These are phyloP conservation scores for Typhlichthys eigenmanni DNA, from an alignment of 2,797 vertebrate species.

Conservation along the genomic window DNA sequence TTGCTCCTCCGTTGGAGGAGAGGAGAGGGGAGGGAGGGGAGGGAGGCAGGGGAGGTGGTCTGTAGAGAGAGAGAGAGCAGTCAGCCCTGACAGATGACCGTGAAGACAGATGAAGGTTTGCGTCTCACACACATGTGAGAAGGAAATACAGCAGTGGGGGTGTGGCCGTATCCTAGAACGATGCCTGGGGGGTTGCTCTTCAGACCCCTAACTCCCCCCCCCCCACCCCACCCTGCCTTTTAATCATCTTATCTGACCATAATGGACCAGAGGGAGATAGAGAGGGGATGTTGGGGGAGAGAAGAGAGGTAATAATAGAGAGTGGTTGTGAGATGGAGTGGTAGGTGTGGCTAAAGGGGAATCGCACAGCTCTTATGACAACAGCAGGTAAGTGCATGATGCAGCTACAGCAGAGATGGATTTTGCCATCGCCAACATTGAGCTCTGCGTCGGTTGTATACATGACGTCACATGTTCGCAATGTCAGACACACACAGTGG, in stretches of 20 bases:
- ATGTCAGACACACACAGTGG: conserved; percentile 1
- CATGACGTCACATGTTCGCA: neutral
- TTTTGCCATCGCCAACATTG: neutral
- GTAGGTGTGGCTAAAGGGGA: neutral
- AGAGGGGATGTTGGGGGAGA: neutral
- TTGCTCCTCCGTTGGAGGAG: neutral
- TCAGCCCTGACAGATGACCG: conserved; percentile 30
- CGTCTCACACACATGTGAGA: neutral
- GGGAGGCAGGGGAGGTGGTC: conserved; percentile 35
- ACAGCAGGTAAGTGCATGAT: no score
- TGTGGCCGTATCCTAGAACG: conserved; percentile 18
- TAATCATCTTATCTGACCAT: neutral
- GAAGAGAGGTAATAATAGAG: conserved; percentile 8
- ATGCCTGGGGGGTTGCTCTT: no score
- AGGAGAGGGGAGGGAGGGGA: neutral
- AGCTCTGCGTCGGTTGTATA: neutral
- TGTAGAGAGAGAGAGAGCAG: conserved; percentile 10
- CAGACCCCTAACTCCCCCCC: neutral
- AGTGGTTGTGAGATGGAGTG: conserved; percentile 18
- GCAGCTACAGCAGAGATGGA: no score
- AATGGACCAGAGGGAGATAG: neutral
- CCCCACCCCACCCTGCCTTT: neutral
- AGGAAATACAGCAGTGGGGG: neutral
- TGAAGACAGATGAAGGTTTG: conserved; percentile 23
- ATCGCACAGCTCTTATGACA: no score